Base-by-base conservation (phyloP, 1,140 invertebrate species). In the Lordiphosa collinella region DNA sequence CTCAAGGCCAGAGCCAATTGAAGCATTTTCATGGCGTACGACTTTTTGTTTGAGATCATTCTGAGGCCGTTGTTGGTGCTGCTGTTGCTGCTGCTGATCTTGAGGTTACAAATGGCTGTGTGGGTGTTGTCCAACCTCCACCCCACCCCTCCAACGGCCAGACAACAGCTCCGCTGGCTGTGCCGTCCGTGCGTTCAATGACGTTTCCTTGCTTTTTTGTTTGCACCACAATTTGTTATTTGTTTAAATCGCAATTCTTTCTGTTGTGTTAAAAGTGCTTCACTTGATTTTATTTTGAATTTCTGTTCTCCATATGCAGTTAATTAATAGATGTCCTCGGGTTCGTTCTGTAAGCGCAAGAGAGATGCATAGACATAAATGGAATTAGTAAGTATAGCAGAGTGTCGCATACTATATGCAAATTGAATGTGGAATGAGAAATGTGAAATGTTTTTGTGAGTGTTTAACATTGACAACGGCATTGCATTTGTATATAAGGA, bases 1-100 rank as follows among this genome's bases (percentile, higher is more conserved):
- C 94, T 95, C 16, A 95, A 89, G 38, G 95, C 88, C 62, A 96
- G 88, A 12, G 94, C 94, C 18, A 96, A 89, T 75, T 95, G 93
- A 12, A 96, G 88, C 57, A 95, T 90, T 89, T 95, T 94, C 85
- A 95, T 94, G 10, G 92, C 90, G 52, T 93, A 93, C 10, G 93
- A 88, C 88, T 94, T 94, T 86, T 94, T 94, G 47, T 93, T 89
- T 68, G 91, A 92, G 88, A 93, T 88, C 93, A 94, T 93, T 69
- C 65, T 87, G 58, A 32, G 35, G 57, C 37, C 44, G 43, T 38
- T 51, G n/a, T 13, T 47, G 25, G 13, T 18, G 6, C 2, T 63
- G 14, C n/a, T 47, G 25, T 9, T 18, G 6, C 2, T 63, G 14
- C n/a, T 47, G 25, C n/a, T 40, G 10, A 18, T 35, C 25, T 12